Evolutionary conservation across 1,140 invertebrate genomes (phyloP), one percentile per base, ranked within the genome.

Genomic region (Araneus ventricosus): DNA sequence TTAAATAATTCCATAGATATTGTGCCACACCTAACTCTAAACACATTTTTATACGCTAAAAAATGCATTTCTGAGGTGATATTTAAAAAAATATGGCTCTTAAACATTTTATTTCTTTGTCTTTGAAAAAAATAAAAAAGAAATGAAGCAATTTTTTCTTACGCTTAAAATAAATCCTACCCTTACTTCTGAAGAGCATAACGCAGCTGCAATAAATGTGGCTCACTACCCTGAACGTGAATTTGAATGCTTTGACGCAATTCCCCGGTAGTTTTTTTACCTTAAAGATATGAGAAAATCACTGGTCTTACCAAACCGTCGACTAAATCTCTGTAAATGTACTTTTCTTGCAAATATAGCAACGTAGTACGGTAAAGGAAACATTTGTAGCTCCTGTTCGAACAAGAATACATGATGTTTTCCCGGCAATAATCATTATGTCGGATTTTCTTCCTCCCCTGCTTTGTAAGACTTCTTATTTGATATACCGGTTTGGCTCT

Each of bases 291-390:
- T 75, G 30, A 75, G 70, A 75, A 75, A 75, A 75, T 75, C 70
- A 37, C 70, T 5, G 34, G 70, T 75, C 70, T 75, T 75, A 75
- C 70, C 63, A 75, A 75, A 82, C 80, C 41, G 6, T 82, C 37
- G 6, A 24, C 80, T 45, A 82, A 82, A 52, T 82, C 80, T 82
- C 80, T 82, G 80, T 30, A 82, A 82, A 82, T 82, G 39, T 82
- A 52, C 41, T 82, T 82, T 82, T 82, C 41, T 45, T 52, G 80
- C 39, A 82, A 82, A 82, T 82, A 41, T 82, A 82, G 80, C 70
- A 75, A 75, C 70, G 70, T 75, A 37, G 27, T 37, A 37, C 70
- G 30, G 70, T 75, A 37, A 75, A 75, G 34, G 70, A 75, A 75
- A 75, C 70, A 75, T 75, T 75, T 75, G 70, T 75, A 75, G 70